These are phyloP conservation scores for Acarapis woodi DNA, from an alignment of 1,140 invertebrate species.

Conservation along the genomic window DNA sequence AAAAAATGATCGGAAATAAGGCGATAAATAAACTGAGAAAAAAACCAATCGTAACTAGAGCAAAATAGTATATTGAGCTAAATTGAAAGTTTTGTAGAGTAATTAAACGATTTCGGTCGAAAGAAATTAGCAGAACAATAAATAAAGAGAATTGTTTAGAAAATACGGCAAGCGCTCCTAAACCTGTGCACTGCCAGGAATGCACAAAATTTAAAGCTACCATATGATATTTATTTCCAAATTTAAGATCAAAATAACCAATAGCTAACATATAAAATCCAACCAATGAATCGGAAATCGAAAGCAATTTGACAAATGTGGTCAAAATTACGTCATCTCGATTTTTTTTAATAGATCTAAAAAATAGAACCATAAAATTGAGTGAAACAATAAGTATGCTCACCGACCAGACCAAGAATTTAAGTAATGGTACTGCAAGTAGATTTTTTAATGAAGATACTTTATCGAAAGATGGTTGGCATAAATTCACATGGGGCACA, in stretches of 20 bases:
- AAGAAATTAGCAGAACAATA: conserved; percentile 39
- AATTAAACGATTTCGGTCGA: conserved; percentile 27
- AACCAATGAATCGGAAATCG: conserved; percentile 42
- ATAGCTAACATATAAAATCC: conserved; percentile 42
- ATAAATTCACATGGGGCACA: conserved; percentile 27
- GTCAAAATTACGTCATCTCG: conserved; percentile 19
- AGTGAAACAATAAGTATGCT: conserved; percentile 30
- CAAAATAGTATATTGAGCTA: too few relatives aligned
- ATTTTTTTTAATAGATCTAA: conserved; percentile 25
- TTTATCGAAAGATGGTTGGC: conserved; percentile 33
- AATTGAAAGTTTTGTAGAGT: conserved; percentile 8
- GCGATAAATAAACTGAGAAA: conserved; percentile 10
- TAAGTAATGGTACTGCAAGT: conserved; percentile 27
- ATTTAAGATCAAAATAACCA: conserved; percentile 30
- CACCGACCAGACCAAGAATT: conserved; percentile 36
- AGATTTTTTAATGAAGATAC: conserved; percentile 23
- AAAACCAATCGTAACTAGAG: conserved; percentile 8
- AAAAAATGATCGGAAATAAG: conserved; percentile 11
- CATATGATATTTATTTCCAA: conserved; percentile 29
- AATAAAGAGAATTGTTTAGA: conserved; percentile 40
- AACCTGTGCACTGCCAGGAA: conserved; percentile 30
- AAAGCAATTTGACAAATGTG: conserved; percentile 24
- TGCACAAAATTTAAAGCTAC: conserved; percentile 32
- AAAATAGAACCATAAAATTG: conserved; percentile 34
- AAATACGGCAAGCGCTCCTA: conserved; percentile 32